phyloP scores from a whole-genome alignment of 2,113 vertebrate species.

The Psittacara wagleri region DNA sequence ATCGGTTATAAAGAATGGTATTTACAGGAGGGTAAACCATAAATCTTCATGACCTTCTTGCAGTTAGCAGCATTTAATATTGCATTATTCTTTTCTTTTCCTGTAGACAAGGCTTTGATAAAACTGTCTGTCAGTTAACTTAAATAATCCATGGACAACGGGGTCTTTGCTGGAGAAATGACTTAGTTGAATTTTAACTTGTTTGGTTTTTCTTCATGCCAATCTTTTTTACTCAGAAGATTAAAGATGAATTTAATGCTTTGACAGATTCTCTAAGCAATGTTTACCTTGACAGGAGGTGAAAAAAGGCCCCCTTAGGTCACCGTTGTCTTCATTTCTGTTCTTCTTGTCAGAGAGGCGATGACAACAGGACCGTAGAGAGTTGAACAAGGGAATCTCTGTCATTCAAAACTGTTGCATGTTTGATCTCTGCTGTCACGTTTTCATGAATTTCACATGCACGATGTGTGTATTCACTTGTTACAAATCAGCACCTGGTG shows the following conservation, averaged over 20 bases:
- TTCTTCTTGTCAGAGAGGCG: neutral
- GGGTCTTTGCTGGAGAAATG: slow-evolving; percentile 1
- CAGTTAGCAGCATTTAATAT: slow-evolving; percentile 63
- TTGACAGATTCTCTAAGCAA: neutral
- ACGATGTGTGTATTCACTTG: neutral
- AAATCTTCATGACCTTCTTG: slow-evolving; percentile 71
- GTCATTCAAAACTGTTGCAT: neutral
- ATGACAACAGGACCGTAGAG: slow-evolving; percentile 18
- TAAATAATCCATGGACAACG: slow-evolving; percentile 42
- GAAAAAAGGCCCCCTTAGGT: neutral
- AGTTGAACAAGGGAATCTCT: slow-evolving; percentile 21
- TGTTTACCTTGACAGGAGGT: slow-evolving; percentile 10
- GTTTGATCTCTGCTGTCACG: slow-evolving; percentile 22
- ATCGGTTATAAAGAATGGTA: slow-evolving; percentile 67
- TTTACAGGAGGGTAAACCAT: slow-evolving; percentile 62
- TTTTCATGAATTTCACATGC: slow-evolving; percentile 15
- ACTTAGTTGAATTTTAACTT: slow-evolving; percentile 10
- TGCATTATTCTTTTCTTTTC: slow-evolving; percentile 52
- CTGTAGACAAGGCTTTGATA: slow-evolving; percentile 55
- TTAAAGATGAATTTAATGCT: slow-evolving; percentile 10
- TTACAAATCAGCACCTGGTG: neutral
- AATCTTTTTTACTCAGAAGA: neutral
- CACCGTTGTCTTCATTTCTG: neutral
- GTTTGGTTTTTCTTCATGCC: slow-evolving; percentile 8
- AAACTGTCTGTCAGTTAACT: slow-evolving; percentile 63